phyloP scores from a whole-genome alignment of 2,797 vertebrate genomes.

The Xiphophorus birchmanni region DNA sequence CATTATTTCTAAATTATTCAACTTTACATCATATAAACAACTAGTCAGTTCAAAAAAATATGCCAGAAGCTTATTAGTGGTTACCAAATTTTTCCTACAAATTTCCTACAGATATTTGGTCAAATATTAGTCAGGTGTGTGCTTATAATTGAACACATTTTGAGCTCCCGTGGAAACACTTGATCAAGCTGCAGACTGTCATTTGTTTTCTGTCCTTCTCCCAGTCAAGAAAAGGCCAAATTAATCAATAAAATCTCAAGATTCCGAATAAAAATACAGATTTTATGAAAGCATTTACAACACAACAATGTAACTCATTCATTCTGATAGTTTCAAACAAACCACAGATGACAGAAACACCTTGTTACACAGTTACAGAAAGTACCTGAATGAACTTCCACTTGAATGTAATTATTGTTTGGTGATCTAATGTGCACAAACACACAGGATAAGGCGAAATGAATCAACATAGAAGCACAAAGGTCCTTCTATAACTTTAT shows the following conservation, averaged over 20 bases:
- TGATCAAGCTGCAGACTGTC: neutral
- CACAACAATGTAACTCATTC: neutral
- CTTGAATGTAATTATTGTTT: neutral
- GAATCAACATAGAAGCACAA: constrained; percentile 12
- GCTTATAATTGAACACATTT: neutral
- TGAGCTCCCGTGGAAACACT: neutral
- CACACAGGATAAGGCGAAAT: neutral
- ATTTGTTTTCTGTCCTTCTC: neutral
- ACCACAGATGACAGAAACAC: neutral
- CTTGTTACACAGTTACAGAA: neutral
- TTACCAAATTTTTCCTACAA: neutral
- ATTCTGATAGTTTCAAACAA: neutral
- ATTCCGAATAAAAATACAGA: neutral
- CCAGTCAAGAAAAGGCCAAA: neutral
- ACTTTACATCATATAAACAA: neutral
- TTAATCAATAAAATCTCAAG: neutral
- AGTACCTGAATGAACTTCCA: neutral
- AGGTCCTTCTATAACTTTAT: constrained; percentile 13
- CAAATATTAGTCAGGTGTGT: neutral
- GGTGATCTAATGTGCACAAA: neutral
- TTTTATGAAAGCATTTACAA: neutral
- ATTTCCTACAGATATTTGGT: neutral
- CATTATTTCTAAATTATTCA: neutral
- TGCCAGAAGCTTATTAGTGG: neutral
- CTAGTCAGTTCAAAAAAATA: neutral